Base-by-base conservation (phyloP, 2,888 invertebrate genomes). In the Anodontia alba region DNA sequence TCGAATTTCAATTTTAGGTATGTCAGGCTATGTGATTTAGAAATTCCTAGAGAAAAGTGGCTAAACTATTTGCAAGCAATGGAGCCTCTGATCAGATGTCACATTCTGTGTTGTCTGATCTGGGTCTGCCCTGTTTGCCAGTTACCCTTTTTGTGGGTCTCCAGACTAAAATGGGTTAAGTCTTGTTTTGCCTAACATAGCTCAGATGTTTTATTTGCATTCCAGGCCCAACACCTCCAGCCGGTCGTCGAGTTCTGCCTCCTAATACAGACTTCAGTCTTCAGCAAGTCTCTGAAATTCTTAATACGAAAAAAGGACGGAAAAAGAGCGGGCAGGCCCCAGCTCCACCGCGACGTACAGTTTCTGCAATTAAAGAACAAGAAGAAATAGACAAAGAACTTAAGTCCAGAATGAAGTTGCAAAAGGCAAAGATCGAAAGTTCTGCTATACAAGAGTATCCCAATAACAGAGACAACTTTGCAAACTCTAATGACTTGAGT, bases 261-360 rank as follows among this genome's bases (percentile, higher is more conserved):
- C 84, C 90, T n/a, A 90, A 91, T 36, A 88, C 90, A 7, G 90
- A 91, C 68, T 86, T 88, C n/a, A 90, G 90, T 7, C 83, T 91
- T 23, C 88, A 87, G 36, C 91, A 92, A 72, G 91, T 90, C 15
- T 90, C 92, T n/a, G 91, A 92, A 49, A 87, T 88, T 20, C 85
- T 93, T 1, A 87, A 87, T 10, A 91, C 90, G 72, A 87, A 91
- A 10, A 79, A 84, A 43, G 90, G 89, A 49, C 89, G 91, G 23
- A 85, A 85, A 0, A 87, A 88, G 12, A 84, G 88, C 17, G 90
- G 90, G 29, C 90, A 90, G 93, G 98, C 98, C 38, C 99, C 99
- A 66, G 97, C 98, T 29, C 99, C 99, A 81, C 99, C 99, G 43
- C 98, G 98, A 95, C 96, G 99, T 90, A 86, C 86, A 12, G 86